Evolutionary conservation across 2,113 vertebrate genomes (phyloP).

Genomic region (Cynocephalus volans): DNA sequence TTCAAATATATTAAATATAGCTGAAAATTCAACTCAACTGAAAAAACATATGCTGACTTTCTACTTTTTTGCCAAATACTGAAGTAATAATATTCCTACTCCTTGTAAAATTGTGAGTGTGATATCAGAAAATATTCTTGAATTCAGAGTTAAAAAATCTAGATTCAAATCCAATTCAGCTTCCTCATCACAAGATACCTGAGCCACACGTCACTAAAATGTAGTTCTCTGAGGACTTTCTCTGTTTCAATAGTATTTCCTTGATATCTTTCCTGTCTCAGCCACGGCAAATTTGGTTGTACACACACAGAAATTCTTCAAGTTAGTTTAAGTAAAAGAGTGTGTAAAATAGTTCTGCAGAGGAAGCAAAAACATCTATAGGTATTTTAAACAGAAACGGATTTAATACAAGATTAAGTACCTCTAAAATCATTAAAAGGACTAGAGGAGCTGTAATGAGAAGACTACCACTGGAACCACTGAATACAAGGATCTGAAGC

Average conservation of each 20-base stretch:
- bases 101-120: conserved; percentile 8
- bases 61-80: conserved; percentile 40
- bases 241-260: conserved; percentile 2
- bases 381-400: conserved; percentile 20
- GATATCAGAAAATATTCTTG: conserved; percentile 19
- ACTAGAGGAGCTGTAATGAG: background rate
- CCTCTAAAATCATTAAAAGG: background rate
- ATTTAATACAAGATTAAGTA: background rate
- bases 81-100: conserved; percentile 7
- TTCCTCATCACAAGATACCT: background rate
- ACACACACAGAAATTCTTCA: conserved; percentile 24
- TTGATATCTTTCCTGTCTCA: background rate
- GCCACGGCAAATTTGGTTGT: background rate
- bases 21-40: conserved; percentile 39
- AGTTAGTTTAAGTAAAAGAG: background rate
- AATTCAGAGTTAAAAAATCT: background rate
- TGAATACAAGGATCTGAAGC: background rate
- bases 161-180: background rate
- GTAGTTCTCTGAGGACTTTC: background rate
- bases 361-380: background rate
- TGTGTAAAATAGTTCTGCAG: background rate
- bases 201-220: background rate
- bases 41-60: conserved; percentile 42
- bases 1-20: background rate
- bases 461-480: background rate